These are phyloP conservation scores for Mungos mungo DNA, from an alignment of 2,113 vertebrate species.

Conservation along the genomic window DNA sequence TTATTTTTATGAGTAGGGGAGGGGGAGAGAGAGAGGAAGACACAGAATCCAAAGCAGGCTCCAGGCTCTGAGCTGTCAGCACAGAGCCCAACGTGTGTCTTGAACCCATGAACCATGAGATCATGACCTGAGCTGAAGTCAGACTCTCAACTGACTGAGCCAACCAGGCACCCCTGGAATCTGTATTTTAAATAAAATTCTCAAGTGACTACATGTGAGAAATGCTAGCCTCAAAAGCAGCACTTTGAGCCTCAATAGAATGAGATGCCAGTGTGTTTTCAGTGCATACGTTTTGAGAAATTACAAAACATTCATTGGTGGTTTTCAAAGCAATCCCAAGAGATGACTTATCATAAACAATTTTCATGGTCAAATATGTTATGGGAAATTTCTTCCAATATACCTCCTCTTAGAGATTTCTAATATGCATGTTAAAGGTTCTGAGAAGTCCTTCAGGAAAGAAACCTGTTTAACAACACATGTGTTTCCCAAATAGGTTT, in stretches of 20 bases:
- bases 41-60: no score
- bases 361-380: not conserved
- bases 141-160: no score
- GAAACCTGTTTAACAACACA: not conserved
- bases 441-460: not conserved
- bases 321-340: slow-evolving; percentile 13
- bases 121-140: no score
- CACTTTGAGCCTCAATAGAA: not conserved
- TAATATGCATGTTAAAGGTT: not conserved
- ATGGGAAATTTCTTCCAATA: not conserved
- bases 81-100: no score
- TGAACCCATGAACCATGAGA: no score
- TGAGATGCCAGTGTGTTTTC: not conserved
- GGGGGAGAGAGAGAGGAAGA: no score
- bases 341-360: not conserved
- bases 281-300: not conserved
- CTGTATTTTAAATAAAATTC: not conserved
- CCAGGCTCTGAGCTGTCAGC: no score
- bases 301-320: not conserved
- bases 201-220: not conserved
- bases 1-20: no score
- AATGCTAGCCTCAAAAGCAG: not conserved
- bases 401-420: not conserved
- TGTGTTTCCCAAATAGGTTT: not conserved
- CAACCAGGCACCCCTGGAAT: not conserved